These are phyloP conservation scores for Ditylenchus dipsaci DNA, from an alignment of 1,140 invertebrate genomes.

Conservation along the genomic window DNA sequence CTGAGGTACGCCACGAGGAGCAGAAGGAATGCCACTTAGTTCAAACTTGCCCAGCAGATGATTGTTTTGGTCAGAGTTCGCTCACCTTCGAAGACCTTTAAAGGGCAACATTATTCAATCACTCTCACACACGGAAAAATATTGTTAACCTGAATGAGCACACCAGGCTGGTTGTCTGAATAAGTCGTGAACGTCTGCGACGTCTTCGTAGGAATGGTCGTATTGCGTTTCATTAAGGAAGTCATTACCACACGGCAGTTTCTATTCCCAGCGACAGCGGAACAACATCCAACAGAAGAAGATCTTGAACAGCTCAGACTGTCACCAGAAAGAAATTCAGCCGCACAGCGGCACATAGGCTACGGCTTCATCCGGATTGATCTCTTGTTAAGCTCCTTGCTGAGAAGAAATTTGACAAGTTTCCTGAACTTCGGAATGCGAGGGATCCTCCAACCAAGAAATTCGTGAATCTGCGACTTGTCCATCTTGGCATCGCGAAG, in stretches of 20 bases:
- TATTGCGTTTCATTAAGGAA: constrained; percentile 14
- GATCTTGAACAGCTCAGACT: constrained; percentile 83
- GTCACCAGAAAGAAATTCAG: constrained; percentile 78
- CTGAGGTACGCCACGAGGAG: constrained; percentile 65
- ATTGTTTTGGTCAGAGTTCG: constrained; percentile 67
- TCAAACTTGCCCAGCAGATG: constrained; percentile 66
- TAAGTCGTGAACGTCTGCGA: constrained; percentile 77
- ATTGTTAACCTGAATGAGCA: constrained; percentile 8
- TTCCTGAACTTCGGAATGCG: constrained; percentile 96
- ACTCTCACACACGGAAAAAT: constrained; percentile 75
- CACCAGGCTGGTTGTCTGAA: constrained; percentile 8
- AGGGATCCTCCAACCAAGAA: constrained; percentile 94
- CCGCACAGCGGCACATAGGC: constrained; percentile 47
- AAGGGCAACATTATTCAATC: constrained; percentile 12
- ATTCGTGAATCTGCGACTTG: constrained; percentile 83
- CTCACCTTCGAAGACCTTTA: constrained; percentile 64
- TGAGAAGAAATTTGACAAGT: constrained; percentile 71
- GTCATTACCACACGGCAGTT: constrained; percentile 87
- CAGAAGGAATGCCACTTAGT: constrained; percentile 65
- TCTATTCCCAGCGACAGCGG: constrained; percentile 91
- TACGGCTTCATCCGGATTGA: constrained; percentile 61
- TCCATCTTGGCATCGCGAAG: constrained; percentile 83
- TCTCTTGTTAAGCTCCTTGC: constrained; percentile 92
- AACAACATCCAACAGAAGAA: constrained; percentile 85
- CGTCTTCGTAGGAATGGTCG: constrained; percentile 70